These are phyloP conservation scores for Chauna torquata DNA, from an alignment of 2,113 vertebrate species.

Conservation along the genomic window DNA sequence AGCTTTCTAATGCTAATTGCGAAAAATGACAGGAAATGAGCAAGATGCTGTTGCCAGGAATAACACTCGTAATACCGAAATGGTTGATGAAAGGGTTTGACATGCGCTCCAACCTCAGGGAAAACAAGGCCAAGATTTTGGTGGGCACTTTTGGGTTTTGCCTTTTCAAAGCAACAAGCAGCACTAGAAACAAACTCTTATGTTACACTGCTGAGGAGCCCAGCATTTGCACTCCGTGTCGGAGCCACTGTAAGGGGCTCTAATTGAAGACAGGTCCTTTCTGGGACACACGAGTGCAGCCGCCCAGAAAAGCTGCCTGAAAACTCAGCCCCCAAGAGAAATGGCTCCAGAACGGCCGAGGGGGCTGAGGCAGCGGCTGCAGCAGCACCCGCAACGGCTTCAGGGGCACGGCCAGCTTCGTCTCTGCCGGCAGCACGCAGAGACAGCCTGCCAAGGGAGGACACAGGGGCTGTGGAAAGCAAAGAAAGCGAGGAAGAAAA, in stretches of 20 bases:
- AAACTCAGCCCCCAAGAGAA: not conserved
- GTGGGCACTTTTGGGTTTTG: not conserved
- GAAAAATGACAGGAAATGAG: slow-evolving; percentile 58
- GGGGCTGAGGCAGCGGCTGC: not conserved
- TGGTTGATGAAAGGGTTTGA: not conserved
- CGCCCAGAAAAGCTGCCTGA: not conserved
- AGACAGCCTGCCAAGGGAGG: not conserved
- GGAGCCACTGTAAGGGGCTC: not conserved
- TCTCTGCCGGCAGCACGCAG: not conserved
- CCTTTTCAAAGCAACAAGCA: not conserved
- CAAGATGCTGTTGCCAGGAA: slow-evolving; percentile 31
- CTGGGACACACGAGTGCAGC: slow-evolving; percentile 3
- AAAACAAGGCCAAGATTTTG: not conserved
- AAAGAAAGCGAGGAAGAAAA: not conserved
- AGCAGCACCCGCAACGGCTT: not conserved
- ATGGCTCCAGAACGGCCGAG: not conserved
- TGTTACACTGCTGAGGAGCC: not conserved
- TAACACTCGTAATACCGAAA: not conserved
- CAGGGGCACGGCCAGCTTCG: not conserved
- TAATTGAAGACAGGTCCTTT: slow-evolving; percentile 48
- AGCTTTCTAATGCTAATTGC: slow-evolving; percentile 43
- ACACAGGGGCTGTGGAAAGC: rapidly evolving
- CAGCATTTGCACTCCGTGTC: not conserved
- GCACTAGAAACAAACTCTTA: not conserved
- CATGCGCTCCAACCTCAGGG: not conserved